Conservation (phyloP, 2,113 vertebrate species). For the Synchiropus splendidus region DNA sequence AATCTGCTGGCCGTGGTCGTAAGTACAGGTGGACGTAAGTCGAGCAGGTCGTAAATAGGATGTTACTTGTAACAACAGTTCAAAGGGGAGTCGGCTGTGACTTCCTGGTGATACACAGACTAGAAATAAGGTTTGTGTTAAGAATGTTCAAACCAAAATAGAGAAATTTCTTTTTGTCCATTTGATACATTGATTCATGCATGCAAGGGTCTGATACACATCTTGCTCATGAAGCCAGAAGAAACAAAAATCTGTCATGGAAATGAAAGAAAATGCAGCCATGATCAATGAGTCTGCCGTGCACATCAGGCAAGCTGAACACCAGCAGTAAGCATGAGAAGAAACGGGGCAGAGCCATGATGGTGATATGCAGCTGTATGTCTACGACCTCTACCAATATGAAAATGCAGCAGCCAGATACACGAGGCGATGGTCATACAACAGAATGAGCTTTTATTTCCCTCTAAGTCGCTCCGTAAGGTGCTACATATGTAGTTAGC, state of each 20-base stretch:
- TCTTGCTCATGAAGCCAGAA: no score
- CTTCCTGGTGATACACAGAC: no score
- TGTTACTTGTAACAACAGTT: no score
- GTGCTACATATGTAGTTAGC: slow-evolving; percentile 42
- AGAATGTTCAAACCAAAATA: no score
- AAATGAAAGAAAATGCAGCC: slow-evolving; percentile 13
- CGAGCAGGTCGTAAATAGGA: no score
- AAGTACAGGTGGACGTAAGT: no score
- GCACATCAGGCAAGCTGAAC: slow-evolving; percentile 10
- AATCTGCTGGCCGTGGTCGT: no score
- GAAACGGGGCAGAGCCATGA: slow-evolving; percentile 22
- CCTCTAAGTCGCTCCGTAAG: slow-evolving; percentile 33
- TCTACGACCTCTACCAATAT: slow-evolving; percentile 32
- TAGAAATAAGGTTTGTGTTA: no score
- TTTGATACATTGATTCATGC: no score
- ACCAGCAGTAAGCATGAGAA: slow-evolving; percentile 35
- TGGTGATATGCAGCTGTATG: slow-evolving; percentile 43
- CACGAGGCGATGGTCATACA: slow-evolving; percentile 16
- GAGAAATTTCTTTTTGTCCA: no score
- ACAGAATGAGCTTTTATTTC: not conserved
- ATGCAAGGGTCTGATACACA: no score
- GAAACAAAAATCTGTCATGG: slow-evolving; percentile 14
- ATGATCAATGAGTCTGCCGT: slow-evolving; percentile 17
- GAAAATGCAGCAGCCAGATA: slow-evolving; percentile 24
- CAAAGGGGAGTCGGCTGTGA: no score